Conservation (phyloP, 2,113 vertebrate genomes). For the Pseudopipra pipra region DNA sequence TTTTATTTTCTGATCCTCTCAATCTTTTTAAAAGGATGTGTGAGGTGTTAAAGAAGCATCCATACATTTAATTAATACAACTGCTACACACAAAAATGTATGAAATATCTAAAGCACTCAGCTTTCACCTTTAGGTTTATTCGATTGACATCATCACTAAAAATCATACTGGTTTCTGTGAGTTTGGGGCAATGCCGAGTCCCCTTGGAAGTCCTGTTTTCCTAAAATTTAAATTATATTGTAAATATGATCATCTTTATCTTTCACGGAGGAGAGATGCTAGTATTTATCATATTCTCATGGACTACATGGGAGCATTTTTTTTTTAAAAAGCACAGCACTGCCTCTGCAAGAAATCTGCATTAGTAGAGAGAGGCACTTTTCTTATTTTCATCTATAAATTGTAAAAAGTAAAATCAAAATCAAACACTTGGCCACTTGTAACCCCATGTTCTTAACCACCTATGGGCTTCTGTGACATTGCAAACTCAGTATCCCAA, state of each 20-base stretch:
- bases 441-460: neutral
- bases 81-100: neutral
- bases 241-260: neutral
- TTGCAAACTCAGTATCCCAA: neutral
- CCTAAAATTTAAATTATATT: neutral
- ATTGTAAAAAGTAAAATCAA: neutral
- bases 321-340: neutral
- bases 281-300: neutral
- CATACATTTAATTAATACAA: neutral
- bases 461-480: neutral
- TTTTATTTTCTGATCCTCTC: neutral
- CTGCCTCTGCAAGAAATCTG: neutral
- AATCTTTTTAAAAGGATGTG: neutral
- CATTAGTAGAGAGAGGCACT: neutral
- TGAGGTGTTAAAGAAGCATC: neutral
- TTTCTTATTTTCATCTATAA: neutral
- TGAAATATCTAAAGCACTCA: neutral
- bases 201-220: neutral
- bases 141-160: neutral
- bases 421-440: rapidly evolving
- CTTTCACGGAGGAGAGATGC: neutral
- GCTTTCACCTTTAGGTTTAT: neutral
- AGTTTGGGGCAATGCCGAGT: neutral
- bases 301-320: neutral
- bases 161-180: neutral